A percentile compares a stretch with the other conserved stretches of the same genome.
phyloP scores from a whole-genome alignment of 2,888 invertebrate genomes.

The Polymixis flavicincta region DNA sequence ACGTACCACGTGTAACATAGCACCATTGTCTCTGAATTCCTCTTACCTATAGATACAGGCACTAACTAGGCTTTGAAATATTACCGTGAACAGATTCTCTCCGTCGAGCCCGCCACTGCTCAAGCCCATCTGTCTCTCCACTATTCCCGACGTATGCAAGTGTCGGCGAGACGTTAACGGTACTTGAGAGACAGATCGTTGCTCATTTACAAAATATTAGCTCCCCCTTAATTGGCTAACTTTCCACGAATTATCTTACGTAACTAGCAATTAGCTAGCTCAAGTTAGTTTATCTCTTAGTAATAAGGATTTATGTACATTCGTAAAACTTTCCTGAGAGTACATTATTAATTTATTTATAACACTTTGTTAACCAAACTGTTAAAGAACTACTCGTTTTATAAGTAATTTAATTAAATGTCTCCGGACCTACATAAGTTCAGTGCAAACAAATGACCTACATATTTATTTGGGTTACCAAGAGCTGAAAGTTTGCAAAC shows the following conservation, averaged over 20 bases:
- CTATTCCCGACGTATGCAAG: slow-evolving; percentile 52
- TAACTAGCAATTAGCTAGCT: slow-evolving; percentile 73
- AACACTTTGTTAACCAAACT: slow-evolving; percentile 15
- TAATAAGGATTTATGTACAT: slow-evolving; percentile 65
- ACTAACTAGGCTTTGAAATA: slow-evolving; percentile 58
- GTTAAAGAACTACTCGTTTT: slow-evolving; percentile 24
- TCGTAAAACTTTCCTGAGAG: slow-evolving; percentile 35
- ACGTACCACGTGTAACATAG: slow-evolving; percentile 18
- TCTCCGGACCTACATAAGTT: slow-evolving; percentile 40
- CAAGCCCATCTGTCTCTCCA: slow-evolving; percentile 34
- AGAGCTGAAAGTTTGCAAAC: slow-evolving; percentile 45
- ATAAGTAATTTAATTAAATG: slow-evolving; percentile 50
- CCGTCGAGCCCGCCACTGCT: slow-evolving; percentile 33
- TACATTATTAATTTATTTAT: slow-evolving; percentile 44
- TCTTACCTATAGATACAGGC: slow-evolving; percentile 23
- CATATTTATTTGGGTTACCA: slow-evolving; percentile 55
- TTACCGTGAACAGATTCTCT: slow-evolving; percentile 54
- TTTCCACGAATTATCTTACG: slow-evolving; percentile 73
- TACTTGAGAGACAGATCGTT: slow-evolving; percentile 77
- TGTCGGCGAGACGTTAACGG: slow-evolving; percentile 70
- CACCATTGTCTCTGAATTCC: slow-evolving; percentile 22
- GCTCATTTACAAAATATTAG: slow-evolving; percentile 80
- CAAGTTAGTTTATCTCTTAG: slow-evolving; percentile 69
- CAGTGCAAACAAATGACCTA: slow-evolving; percentile 53
- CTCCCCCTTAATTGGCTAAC: slow-evolving; percentile 77